Evolutionary conservation across 2,888 invertebrate genomes (phyloP), one percentile per base, ranked within the genome.

Genomic region (Anorthoa munda): DNA sequence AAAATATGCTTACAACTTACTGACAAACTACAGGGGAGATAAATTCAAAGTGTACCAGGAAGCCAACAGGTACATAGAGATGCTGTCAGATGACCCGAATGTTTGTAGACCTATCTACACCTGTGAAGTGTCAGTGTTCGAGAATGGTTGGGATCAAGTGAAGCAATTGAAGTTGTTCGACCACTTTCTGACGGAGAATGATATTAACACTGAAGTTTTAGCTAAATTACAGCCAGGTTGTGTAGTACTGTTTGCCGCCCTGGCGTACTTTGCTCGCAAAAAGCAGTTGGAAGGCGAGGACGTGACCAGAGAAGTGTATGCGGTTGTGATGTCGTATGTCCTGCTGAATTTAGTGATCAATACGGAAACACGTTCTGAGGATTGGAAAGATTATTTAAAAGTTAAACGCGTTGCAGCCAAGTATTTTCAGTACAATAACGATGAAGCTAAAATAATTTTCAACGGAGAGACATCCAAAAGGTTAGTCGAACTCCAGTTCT

Each of bases 1-100:
- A 17, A 89, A 85, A 76, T 93, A 92, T 68, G 90, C 87, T 3
- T 89, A 83, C 69, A 90, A 91, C 72, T 84, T 93, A 45, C 68
- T 93, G 0, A 89, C 87, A 12, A 89, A 92, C 86, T 75, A 65
- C 51, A 48, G 45, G 60, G 53, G 23, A 18, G 60, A 39, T 48
- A 56, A 50, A 9, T 68, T 86, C 21, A 73, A 48, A 50, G 18
- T 86, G 12, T 83, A 78, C 59, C 58, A 68, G 31, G 66, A 60
- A n/a, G 31, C 18, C 3, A 59, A n/a, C 1, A 55, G 17, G 3
- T 72, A 23, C 51, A 56, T 17, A 46, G 71, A 74, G 23, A 51
- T 81, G 15, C 55, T 56, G 31, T 31, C 63, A 11, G 18, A 1
- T 9, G 70, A 77, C 5, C 1, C 39, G 7, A 55, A 15, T 26